phyloP scores from a whole-genome alignment of 2,797 vertebrate genomes.

The Acrocephalus scirpaceus region DNA sequence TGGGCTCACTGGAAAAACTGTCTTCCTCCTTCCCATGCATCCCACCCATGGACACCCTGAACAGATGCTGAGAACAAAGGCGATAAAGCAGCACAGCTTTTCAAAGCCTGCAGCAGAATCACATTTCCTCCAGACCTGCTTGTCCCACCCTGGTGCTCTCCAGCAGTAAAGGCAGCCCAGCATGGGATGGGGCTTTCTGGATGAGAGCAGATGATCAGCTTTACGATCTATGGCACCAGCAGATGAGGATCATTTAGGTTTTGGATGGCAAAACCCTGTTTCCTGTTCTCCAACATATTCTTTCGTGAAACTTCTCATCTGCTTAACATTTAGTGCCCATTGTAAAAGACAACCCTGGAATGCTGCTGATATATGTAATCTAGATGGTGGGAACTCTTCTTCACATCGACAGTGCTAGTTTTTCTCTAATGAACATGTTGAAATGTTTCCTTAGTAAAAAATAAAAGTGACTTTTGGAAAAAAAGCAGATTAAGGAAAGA shows the following conservation, averaged over 20 bases:
- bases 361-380: background rate
- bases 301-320: conserved; percentile 29
- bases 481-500: background rate
- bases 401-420: background rate
- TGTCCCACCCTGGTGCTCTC: background rate
- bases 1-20: background rate
- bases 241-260: background rate
- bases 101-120: background rate
- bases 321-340: background rate
- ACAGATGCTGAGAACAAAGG: background rate
- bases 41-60: background rate
- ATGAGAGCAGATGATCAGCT: background rate
- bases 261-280: background rate
- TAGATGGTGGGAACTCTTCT: background rate
- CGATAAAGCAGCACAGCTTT: background rate
- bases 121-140: background rate
- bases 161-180: background rate
- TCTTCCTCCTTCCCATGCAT: background rate
- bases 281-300: background rate
- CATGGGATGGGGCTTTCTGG: background rate
- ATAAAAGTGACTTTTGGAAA: background rate
- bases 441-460: background rate
- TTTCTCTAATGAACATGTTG: background rate
- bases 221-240: background rate
- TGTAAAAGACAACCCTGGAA: background rate